Percentiles rank a stretch among this genome's conserved stretches.
Evolutionary conservation across 2,113 vertebrate species (phyloP).

Genomic region (Atlantisia rogersi): DNA sequence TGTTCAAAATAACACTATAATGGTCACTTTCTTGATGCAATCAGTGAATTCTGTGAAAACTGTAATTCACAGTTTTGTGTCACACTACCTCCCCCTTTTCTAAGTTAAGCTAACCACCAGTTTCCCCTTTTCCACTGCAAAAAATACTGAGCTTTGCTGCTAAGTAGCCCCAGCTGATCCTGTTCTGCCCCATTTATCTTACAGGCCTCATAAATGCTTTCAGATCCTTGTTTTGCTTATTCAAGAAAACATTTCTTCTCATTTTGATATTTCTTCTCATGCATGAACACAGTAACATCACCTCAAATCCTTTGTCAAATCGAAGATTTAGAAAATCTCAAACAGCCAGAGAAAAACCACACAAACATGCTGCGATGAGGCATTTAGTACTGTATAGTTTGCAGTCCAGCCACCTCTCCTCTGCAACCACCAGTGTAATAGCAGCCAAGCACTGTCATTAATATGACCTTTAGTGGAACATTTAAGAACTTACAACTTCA

Average conservation of each 20-base stretch:
- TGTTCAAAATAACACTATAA: background rate
- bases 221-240: background rate
- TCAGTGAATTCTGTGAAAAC: background rate
- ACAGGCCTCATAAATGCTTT: background rate
- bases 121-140: background rate
- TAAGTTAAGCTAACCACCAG: background rate
- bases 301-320: background rate
- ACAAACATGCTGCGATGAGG: background rate
- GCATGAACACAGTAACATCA: background rate
- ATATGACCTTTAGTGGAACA: background rate
- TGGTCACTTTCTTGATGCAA: background rate
- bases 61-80: background rate
- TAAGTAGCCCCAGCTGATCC: background rate
- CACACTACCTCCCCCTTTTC: no score
- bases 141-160: background rate
- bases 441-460: background rate
- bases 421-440: background rate
- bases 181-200: background rate
- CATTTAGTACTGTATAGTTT: fast-evolving
- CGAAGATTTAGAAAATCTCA: background rate
- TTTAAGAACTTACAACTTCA: background rate
- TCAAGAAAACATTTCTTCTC: background rate
- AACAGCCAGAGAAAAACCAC: background rate
- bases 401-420: background rate
- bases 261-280: background rate